Evolutionary conservation across 2,888 invertebrate genomes (phyloP), one percentile per base, ranked within the genome.

Genomic region (Caenorhabditis wallacei): DNA sequence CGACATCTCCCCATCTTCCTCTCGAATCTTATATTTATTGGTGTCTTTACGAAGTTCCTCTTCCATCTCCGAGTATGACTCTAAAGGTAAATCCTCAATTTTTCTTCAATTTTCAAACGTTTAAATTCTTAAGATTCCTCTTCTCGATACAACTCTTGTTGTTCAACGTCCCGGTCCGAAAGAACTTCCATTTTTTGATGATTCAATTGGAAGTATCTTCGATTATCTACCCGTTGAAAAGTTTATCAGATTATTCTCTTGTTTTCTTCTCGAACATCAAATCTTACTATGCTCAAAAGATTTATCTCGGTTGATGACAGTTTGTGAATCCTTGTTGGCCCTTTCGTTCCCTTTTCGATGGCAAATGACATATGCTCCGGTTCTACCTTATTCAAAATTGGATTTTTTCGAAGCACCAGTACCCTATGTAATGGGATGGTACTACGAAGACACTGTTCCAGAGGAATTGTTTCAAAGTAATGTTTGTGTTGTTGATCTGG

Each of bases 351-450:
- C 99, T 1, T 99, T 98, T 92, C 94, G 95, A 30, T 99, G 99
- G 99, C 97, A 97, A 69, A 98, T 99, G 93, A 98, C 99, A 2
- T 99, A 99, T 93, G 99, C 98, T 81, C 99, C 99, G 35, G 97
- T 99, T 91, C 94, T 99, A 89, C 99, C 99, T 0, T 96, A 97
- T 64, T 92, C 93, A 3, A 92, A 92, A 56, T 95, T 96, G 20
- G 94, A 97, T 83, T 99, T 99, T 93, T 94, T 99, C 59, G 99
- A 99, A 93, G 99, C 99, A 5, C 99, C 99, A 0, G 88, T 99
- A 70, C 99, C 99, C 43, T 99, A 97, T 93, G 95, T 99, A 82
- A 99, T 99, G 98, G 99, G 98, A 92, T 92, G 95, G 43, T 94
- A 94, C 85, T 92, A 92, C 61, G 92, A 91, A 48, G 92, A 92